Evolutionary conservation across 2,888 invertebrate genomes (phyloP).

Genomic region (Sesamia inferens): DNA sequence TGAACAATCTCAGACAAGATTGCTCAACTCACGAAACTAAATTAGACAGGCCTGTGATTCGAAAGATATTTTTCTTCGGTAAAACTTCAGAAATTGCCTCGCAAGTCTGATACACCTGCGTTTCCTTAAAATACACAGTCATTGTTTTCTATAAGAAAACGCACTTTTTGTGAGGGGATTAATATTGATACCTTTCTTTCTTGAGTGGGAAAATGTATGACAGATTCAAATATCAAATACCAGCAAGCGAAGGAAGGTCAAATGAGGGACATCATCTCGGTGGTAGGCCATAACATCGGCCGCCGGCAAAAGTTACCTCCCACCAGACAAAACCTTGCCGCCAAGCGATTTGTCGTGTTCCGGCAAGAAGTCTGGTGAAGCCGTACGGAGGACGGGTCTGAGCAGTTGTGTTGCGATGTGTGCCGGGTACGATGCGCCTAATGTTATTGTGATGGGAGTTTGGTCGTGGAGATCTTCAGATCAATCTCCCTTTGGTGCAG

Average conservation of each 20-base stretch:
- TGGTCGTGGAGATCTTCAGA: too few species aligned
- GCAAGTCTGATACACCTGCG: conserved; percentile 39
- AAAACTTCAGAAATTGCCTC: conserved; percentile 22
- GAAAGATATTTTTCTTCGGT: conserved; percentile 24
- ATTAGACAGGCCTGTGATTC: conserved; percentile 49
- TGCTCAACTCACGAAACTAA: conserved; percentile 57
- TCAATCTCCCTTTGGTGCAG: too few species aligned
- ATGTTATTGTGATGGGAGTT: too few species aligned
- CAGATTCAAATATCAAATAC: neutral
- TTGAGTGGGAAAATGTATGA: neutral
- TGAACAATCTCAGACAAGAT: conserved; percentile 62
- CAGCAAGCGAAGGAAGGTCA: neutral
- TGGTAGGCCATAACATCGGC: too few species aligned
- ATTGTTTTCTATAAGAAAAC: neutral
- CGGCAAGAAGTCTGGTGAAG: too few species aligned
- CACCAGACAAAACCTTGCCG: too few species aligned
- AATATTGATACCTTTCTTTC: conserved; percentile 4
- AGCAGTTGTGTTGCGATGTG: too few species aligned
- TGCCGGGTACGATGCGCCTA: too few species aligned
- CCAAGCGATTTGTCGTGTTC: too few species aligned
- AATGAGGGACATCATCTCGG: too few species aligned
- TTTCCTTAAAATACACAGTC: neutral
- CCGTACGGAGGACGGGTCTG: too few species aligned
- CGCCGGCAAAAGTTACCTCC: too few species aligned
- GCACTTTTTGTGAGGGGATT: conserved; percentile 16